Conservation (phyloP, 2,888 invertebrate genomes). For the Meloe dianella region DNA sequence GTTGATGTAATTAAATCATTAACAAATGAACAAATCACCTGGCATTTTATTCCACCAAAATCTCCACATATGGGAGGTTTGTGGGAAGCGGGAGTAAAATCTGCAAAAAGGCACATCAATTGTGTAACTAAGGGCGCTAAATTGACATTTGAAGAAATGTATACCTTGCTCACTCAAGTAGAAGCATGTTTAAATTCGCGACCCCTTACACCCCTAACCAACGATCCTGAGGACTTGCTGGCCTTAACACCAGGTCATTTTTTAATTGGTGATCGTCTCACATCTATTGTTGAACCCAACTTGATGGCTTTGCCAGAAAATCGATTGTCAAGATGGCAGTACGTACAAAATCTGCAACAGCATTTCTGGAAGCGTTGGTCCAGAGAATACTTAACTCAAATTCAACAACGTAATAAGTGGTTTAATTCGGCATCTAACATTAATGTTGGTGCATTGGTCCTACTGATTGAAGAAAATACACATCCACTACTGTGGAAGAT, state of each 20-base stretch:
- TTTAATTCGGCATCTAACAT: too few species aligned
- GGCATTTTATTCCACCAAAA: neutral
- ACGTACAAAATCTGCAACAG: constrained; percentile 35
- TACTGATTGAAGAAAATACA: too few species aligned
- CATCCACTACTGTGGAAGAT: too few species aligned
- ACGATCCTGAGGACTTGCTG: constrained; percentile 40
- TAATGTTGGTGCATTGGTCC: too few species aligned
- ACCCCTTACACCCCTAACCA: constrained; percentile 42
- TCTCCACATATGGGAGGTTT: neutral
- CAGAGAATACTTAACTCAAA: constrained; percentile 37
- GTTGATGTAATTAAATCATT: neutral
- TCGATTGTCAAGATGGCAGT: constrained; percentile 39
- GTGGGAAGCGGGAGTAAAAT: too few species aligned
- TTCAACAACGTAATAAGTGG: constrained; percentile 38
- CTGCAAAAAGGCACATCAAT: constrained; percentile 14
- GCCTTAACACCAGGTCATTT: constrained; percentile 45
- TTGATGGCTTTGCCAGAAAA: constrained; percentile 27
- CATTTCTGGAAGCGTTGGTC: constrained; percentile 40
- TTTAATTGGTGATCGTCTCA: constrained; percentile 37
- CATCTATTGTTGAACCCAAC: constrained; percentile 33
- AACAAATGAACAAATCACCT: neutral
- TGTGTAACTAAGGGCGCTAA: neutral
- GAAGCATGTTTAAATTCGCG: constrained; percentile 47
- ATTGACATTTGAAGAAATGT: constrained; percentile 29
- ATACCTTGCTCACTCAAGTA: constrained; percentile 39